A percentile compares a stretch with the other conserved stretches of the same genome.
phyloP scores from a whole-genome alignment of 1,140 invertebrate genomes.

The Papilio aristodemus region DNA sequence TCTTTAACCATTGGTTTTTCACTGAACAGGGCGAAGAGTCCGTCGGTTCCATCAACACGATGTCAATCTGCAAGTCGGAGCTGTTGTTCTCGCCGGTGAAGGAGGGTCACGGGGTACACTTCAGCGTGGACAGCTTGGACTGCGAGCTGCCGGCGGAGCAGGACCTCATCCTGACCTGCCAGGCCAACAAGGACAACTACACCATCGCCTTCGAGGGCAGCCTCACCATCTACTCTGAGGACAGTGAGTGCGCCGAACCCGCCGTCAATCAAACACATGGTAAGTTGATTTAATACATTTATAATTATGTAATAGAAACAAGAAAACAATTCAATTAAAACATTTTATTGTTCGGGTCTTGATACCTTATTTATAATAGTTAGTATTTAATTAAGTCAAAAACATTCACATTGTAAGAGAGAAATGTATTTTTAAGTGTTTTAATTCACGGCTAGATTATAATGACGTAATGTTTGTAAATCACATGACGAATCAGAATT shows the following conservation, averaged over 20 bases:
- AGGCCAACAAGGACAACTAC: constrained; percentile 96
- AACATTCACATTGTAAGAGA: neutral
- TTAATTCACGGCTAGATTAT: neutral
- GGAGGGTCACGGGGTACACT: constrained; percentile 88
- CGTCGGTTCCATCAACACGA: constrained; percentile 87
- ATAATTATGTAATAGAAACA: constrained; percentile 25
- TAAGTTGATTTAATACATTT: constrained; percentile 34
- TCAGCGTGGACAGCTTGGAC: constrained; percentile 94
- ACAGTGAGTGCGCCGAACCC: constrained; percentile 82
- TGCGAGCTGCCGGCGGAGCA: constrained; percentile 88
- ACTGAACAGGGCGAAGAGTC: constrained; percentile 85
- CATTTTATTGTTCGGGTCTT: too few species aligned
- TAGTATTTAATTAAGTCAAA: too few species aligned
- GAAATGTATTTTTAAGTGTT: neutral
- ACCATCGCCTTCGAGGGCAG: constrained; percentile 96
- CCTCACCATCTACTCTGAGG: constrained; percentile 91
- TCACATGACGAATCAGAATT: constrained; percentile 46
- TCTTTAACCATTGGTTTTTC: constrained; percentile 23
- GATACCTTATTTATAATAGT: too few species aligned
- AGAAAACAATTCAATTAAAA: too few species aligned
- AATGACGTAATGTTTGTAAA: constrained; percentile 53
- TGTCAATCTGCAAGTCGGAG: constrained; percentile 94
- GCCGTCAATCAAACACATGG: constrained; percentile 78
- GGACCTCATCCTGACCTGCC: constrained; percentile 93
- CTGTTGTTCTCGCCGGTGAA: constrained; percentile 94